Base-by-base conservation (phyloP, 2,797 vertebrate genomes). In the Myotis daubentonii region DNA sequence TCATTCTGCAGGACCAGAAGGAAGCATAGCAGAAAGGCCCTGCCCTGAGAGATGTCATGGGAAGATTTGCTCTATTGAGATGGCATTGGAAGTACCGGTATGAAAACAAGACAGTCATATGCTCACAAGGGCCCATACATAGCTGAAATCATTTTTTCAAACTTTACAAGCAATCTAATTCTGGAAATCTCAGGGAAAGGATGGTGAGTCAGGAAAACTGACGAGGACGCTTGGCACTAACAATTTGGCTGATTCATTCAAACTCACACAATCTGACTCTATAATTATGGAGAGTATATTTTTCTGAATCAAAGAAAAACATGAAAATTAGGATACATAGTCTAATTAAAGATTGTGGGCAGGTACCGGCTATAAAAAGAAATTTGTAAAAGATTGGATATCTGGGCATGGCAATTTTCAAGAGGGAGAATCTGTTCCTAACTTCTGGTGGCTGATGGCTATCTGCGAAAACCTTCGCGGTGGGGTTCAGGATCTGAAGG, bases 221-320 rank as follows among this genome's bases (percentile, higher is more conserved):
- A 89, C 7, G 10, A 92, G 28, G 79, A 82, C 11, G 8, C 7
- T 53, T 85, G 68, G 72, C 47, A 68, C 55, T 85, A 60, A 55
- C 3, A 22, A 55, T 36, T 51, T 72, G 36, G 10, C 28, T 23
- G 55, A 87, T 38, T 84, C 47, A 91, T 65, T 60, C 53, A 82
- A 74, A 85, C 6, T 92, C 36, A 49, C 23, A 74, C 6, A 78
- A 25, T 11, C 8, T 55, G 62, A 62, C 30, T 74, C 20, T 72
- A 6, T 65, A 75, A 90, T 89, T 62, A 51, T 16, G 30, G 74
- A 88, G n/a, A 81, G n/a, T 36, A 1, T 80, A 57, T 75, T 47
- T 94, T 88, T 85, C 75, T 89, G 47, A 93, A 92, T 74, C 28
- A 92, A 83, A 76, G 51, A 66, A 49, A 53, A 53, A 36, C 7